These are phyloP conservation scores for Nemotelus pantherinus DNA, from an alignment of 2,888 invertebrate species.

Conservation along the genomic window DNA sequence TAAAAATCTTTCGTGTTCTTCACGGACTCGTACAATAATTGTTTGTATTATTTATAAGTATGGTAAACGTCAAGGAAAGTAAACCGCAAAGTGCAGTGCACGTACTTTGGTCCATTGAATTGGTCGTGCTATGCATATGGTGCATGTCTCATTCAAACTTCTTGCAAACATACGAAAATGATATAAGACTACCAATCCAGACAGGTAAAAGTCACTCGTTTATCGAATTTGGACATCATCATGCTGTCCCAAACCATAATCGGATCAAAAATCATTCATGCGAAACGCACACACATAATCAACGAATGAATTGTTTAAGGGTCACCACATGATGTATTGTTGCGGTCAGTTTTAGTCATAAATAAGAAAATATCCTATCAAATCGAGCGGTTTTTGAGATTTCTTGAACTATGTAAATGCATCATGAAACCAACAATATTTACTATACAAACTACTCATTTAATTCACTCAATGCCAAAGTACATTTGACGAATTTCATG, in stretches of 20 bases:
- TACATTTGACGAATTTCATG: no score
- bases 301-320: neutral
- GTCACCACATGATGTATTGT: neutral
- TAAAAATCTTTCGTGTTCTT: no score
- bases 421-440: neutral
- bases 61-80: neutral
- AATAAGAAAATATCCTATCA: neutral
- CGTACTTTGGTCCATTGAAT: neutral
- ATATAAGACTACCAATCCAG: neutral
- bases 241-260: neutral
- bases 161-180: no score
- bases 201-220: neutral
- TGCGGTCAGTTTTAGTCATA: neutral
- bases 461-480: no score
- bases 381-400: neutral
- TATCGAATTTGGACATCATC: conserved; percentile 16
- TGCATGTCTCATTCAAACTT: no score
- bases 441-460: neutral
- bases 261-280: neutral
- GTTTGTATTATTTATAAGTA: no score
- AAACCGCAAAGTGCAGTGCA: neutral
- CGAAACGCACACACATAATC: neutral
- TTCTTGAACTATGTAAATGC: neutral
- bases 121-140: no score
- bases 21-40: no score